These are phyloP conservation scores for Urocitellus parryii DNA, from an alignment of 2,113 vertebrate species.

Conservation along the genomic window DNA sequence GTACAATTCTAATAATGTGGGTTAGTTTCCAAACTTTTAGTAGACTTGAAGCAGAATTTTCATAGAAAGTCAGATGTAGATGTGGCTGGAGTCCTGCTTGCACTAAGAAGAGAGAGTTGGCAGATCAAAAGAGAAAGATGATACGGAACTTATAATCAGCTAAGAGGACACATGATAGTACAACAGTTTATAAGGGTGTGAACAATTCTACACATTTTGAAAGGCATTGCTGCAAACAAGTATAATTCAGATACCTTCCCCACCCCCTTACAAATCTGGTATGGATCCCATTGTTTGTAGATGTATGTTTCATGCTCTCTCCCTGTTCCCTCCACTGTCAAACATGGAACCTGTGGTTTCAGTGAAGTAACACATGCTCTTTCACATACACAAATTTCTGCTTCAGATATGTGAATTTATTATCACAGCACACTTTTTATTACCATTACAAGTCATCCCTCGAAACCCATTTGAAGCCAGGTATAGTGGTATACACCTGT, in stretches of 20 bases:
- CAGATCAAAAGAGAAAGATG: not conserved
- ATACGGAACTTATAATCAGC: not conserved
- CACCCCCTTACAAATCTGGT: not conserved
- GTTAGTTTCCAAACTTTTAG: not conserved
- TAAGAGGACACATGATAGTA: not conserved
- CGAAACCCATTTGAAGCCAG: not conserved
- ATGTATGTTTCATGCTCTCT: not conserved
- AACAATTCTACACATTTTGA: not conserved
- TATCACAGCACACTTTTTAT: not conserved
- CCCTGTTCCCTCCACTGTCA: not conserved
- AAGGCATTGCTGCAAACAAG: not conserved
- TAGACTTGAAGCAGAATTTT: conserved; percentile 41
- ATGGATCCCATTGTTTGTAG: not conserved
- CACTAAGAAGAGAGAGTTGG: not conserved
- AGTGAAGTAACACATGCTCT: not conserved
- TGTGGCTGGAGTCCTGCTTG: not conserved
- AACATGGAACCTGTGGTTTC: not conserved
- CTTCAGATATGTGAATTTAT: conserved; percentile 20
- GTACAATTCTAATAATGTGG: not conserved
- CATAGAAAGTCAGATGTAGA: not conserved
- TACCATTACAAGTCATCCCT: not conserved
- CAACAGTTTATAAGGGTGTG: not conserved
- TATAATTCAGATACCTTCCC: not conserved
- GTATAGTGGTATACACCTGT: too few species aligned
- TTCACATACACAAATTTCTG: not conserved